These are phyloP conservation scores for Lucinisca nassula DNA, from an alignment of 2,888 invertebrate species.

Conservation along the genomic window DNA sequence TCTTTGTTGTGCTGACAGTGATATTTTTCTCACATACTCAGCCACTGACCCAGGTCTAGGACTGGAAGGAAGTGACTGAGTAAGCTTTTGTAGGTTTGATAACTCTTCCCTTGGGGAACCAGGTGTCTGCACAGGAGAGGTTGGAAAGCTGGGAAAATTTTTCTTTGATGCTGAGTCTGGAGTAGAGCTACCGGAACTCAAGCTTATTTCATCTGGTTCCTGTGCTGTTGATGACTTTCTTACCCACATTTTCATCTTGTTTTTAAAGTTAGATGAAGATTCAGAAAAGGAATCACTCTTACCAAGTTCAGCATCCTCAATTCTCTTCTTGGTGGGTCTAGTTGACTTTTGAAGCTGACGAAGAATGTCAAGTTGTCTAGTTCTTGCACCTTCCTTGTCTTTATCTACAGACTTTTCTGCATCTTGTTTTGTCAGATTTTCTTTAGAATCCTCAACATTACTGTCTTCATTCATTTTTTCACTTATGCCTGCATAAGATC, in stretches of 20 bases:
- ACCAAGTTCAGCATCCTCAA: conserved; percentile 26
- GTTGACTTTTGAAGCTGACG: conserved; percentile 57
- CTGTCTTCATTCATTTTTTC: not conserved
- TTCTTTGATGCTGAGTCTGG: conserved; percentile 3
- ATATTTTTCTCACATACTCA: conserved; percentile 59
- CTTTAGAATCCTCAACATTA: not conserved
- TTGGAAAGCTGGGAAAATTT: not conserved
- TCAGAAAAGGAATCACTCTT: conserved; percentile 8
- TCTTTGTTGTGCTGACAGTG: conserved; percentile 1
- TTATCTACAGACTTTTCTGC: not conserved
- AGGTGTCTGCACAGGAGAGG: conserved; percentile 53
- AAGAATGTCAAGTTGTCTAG: conserved; percentile 49
- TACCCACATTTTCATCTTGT: conserved; percentile 61
- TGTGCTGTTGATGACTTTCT: conserved; percentile 49
- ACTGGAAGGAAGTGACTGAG: conserved; percentile 44
- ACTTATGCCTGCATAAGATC: not conserved
- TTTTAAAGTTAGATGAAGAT: conserved; percentile 32
- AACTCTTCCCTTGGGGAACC: conserved; percentile 38
- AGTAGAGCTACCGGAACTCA: not conserved
- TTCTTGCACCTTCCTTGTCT: conserved; percentile 35
- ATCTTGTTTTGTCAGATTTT: not conserved
- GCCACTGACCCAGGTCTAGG: conserved; percentile 66
- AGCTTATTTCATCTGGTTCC: conserved; percentile 17
- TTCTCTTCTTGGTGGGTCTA: conserved; percentile 58
- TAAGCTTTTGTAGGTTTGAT: conserved; percentile 53